Conservation (phyloP, 2,797 vertebrate species). For the Streptopelia turtur region DNA sequence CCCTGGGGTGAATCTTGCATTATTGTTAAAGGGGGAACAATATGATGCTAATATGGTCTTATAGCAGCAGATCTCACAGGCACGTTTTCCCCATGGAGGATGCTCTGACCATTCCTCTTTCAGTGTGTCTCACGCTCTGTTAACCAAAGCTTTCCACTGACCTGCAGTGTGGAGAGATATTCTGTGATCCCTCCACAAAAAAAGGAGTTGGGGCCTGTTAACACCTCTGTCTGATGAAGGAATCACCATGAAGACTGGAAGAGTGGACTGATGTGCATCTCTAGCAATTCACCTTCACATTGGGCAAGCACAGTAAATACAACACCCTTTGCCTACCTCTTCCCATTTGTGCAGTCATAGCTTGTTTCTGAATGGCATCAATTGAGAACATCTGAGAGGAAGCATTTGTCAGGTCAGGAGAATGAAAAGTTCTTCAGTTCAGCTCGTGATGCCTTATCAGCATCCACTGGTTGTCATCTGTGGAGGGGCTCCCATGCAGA, state of each 20-base stretch:
- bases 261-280: accelerated
- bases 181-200: background rate
- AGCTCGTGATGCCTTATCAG: background rate
- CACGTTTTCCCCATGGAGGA: background rate
- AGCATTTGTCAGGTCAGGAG: background rate
- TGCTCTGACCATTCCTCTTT: background rate
- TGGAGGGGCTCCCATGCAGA: background rate
- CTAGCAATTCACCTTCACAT: background rate
- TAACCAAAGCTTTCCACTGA: background rate
- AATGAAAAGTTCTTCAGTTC: background rate
- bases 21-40: background rate
- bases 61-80: background rate
- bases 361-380: background rate
- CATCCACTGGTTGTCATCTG: background rate
- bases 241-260: background rate
- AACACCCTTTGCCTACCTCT: background rate
- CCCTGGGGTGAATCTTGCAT: background rate
- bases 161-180: background rate
- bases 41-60: background rate
- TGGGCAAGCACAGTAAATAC: background rate
- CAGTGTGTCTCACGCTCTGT: background rate
- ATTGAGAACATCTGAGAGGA: background rate
- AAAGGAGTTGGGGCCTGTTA: background rate
- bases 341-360: background rate
- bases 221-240: background rate